Base-by-base conservation (phyloP, 1,140 invertebrate species). In the Theocolax elegans region DNA sequence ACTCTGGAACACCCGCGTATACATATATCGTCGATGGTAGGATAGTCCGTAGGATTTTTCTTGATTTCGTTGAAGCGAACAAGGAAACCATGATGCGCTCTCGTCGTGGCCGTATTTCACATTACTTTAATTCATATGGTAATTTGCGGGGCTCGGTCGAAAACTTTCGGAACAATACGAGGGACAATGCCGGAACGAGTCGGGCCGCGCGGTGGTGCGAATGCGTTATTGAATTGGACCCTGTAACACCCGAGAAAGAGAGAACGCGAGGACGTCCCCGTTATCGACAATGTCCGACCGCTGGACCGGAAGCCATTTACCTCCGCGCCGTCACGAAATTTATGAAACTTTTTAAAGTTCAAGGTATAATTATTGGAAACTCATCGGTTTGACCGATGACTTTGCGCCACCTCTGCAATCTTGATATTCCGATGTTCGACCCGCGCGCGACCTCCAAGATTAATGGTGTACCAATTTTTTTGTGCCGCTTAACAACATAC, bases 91-190 rank as follows among this genome's bases (percentile, higher is more conserved):
- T 69, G 69, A 74, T 40, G 13, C 48, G 64, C 59, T 75, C 69
- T 77, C 68, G n/a, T 35, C 31, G 10, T 71, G 72, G 75, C 76
- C 77, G 75, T 84, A 82, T 79, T 83, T 85, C 80, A 83, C 75
- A 78, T 81, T 80, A 81, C 76, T 85, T 83, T 84, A 84, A 85
- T 85, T 85, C 83, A 85, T 84, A 86, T 85, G 83, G 78, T 85
- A 85, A 86, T 85, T 72, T 67, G 65, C 48, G 60, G 73, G 74
- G 77, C 71, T 77, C 76, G 76, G 67, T 69, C 76, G 78, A 81
- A 84, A 85, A 83, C 77, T 84, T 84, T 83, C 62, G 67, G 72
- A 76, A 82, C 83, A 84, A 84, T 84, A 74, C 78, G 72, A 73
- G 75, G 77, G 76, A 83, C 80, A 83, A 81, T 81, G 76, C 68